Evolutionary conservation across 1,140 invertebrate species (phyloP).

Genomic region (Drosophila saltans): DNA sequence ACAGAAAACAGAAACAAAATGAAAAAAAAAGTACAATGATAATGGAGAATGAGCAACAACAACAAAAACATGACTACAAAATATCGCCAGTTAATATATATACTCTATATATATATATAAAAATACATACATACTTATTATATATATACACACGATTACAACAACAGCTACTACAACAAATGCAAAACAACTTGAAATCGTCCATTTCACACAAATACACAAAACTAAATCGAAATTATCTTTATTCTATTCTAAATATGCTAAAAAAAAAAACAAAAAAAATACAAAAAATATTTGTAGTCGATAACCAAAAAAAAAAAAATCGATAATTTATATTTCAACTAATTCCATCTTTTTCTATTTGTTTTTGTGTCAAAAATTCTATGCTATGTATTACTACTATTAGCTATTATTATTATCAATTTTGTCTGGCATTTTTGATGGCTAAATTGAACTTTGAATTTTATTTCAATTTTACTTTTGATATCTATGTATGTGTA

Average conservation of each 20-base stretch:
- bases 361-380: not conserved
- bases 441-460: not conserved
- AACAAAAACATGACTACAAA: not conserved
- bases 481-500: too few relatives aligned
- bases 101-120: slow-evolving; percentile 1
- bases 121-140: not conserved
- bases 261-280: not conserved
- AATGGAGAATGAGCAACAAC: slow-evolving; percentile 11
- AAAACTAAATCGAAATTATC: slow-evolving; percentile 7
- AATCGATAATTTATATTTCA: not conserved
- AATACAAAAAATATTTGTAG: not conserved
- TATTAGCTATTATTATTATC: not conserved
- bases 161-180: slow-evolving; percentile 3
- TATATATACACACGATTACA: not conserved
- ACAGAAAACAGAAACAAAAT: not conserved
- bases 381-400: not conserved
- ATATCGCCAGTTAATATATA: not conserved
- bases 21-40: slow-evolving; percentile 9
- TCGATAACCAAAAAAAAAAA: not conserved
- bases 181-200: slow-evolving; percentile 1
- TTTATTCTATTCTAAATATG: not conserved
- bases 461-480: not conserved
- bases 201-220: slow-evolving; percentile 4
- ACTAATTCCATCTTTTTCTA: not conserved
- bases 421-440: not conserved